Evolutionary conservation across 1,140 invertebrate species (phyloP).

Genomic region (Aphelinus certus): DNA sequence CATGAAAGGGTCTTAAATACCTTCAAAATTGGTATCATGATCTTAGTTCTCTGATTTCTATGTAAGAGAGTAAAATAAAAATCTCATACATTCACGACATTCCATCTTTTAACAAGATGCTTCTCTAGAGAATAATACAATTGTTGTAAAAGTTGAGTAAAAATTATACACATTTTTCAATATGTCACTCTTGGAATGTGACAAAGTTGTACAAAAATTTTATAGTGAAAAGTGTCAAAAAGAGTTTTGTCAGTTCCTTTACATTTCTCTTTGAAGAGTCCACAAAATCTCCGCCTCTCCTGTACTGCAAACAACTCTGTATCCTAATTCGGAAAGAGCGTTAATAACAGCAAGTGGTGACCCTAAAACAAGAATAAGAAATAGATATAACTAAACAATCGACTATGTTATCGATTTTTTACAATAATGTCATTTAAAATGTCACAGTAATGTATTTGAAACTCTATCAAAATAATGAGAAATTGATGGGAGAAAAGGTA

Average conservation of each 20-base stretch:
- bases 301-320: constrained; percentile 78
- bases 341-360: constrained; percentile 75
- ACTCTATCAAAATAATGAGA: constrained; percentile 20
- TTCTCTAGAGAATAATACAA: too few species aligned
- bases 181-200: too few species aligned
- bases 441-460: constrained; percentile 5
- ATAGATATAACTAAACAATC: background rate
- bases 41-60: background rate
- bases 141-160: too few species aligned
- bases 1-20: too few species aligned
- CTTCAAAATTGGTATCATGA: too few species aligned
- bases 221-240: background rate
- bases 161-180: too few species aligned
- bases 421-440: background rate
- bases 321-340: constrained; percentile 77
- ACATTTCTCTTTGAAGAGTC: constrained; percentile 80
- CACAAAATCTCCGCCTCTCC: constrained; percentile 83
- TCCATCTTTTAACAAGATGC: too few species aligned
- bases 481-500: constrained; percentile 11
- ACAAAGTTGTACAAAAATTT: constrained; percentile 17
- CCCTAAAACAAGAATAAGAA: constrained; percentile 58
- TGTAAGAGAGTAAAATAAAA: constrained; percentile 7
- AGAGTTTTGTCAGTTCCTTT: constrained; percentile 31
- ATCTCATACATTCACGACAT: background rate
- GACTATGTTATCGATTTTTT: constrained; percentile 19